Percentiles rank a stretch among this genome's conserved stretches.
These are phyloP conservation scores for Geodia barretti DNA, from an alignment of 37 sponge, comb jelly and placozoan genomes.

Conservation along the genomic window DNA sequence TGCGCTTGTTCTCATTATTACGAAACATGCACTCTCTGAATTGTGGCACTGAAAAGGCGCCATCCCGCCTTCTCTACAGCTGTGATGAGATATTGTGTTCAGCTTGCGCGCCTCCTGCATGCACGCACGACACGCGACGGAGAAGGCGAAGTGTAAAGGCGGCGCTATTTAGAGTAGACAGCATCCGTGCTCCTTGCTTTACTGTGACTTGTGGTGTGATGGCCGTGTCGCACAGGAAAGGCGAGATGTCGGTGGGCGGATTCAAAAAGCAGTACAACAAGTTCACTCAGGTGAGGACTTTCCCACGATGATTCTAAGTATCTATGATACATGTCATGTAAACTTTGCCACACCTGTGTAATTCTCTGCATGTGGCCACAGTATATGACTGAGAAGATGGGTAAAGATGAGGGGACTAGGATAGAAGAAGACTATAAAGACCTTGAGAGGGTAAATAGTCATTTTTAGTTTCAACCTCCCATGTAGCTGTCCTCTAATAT, in stretches of 20 bases:
- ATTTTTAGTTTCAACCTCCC: neutral
- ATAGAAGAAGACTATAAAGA: conserved; percentile 84
- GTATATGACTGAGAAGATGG: conserved; percentile 94
- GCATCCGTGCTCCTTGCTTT: too few species aligned
- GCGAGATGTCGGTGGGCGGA: conserved; percentile 64
- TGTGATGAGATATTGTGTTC: too few species aligned
- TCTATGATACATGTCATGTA: neutral
- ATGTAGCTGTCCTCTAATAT: neutral
- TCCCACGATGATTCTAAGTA: neutral
- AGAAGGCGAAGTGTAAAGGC: too few species aligned
- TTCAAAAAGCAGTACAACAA: conserved; percentile 85
- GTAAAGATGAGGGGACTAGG: conserved; percentile 87
- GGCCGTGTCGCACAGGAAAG: too few species aligned
- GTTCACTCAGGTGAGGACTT: conserved; percentile 63
- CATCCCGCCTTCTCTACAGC: too few species aligned
- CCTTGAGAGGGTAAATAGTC: conserved; percentile 73
- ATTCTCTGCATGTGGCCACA: conserved; percentile 4
- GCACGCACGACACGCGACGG: too few species aligned
- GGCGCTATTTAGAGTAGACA: too few species aligned
- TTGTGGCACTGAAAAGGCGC: too few species aligned
- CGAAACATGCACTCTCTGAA: too few species aligned
- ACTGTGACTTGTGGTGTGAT: too few species aligned
- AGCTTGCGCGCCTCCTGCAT: too few species aligned
- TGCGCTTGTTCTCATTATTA: too few species aligned
- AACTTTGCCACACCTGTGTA: neutral